Conservation (phyloP, 2,113 vertebrate species). For the Elgaria multicarinata region DNA sequence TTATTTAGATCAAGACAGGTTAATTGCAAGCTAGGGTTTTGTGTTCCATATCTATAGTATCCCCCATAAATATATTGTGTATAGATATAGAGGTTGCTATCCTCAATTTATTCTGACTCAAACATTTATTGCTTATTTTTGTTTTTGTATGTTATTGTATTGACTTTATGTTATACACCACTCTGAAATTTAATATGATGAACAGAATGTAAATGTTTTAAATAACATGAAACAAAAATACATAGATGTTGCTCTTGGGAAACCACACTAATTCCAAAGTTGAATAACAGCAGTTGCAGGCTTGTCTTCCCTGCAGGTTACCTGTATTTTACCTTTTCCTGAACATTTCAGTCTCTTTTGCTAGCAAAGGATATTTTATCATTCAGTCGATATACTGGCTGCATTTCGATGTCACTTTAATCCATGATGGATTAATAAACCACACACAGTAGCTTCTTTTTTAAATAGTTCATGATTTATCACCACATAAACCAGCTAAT, state of each 20-base stretch:
- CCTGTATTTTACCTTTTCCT: slow-evolving; percentile 38
- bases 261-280: not conserved
- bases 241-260: not conserved
- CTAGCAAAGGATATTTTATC: slow-evolving; percentile 9
- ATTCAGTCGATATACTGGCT: not conserved
- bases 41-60: not conserved
- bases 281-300: not conserved
- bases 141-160: not conserved
- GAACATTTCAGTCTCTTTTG: slow-evolving; percentile 20
- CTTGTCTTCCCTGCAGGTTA: slow-evolving; percentile 4
- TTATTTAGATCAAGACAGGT: not conserved
- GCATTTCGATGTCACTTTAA: too few relatives aligned
- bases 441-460: too few relatives aligned
- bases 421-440: too few relatives aligned
- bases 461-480: too few relatives aligned
- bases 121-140: not conserved
- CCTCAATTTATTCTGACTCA: not conserved
- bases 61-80: not conserved
- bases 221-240: not conserved
- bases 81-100: not conserved
- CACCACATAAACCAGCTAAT: too few relatives aligned
- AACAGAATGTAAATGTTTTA: not conserved
- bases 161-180: not conserved
- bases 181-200: not conserved
- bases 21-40: not conserved